A percentile compares a stretch with the other conserved stretches of the same genome.
Evolutionary conservation across 2,797 vertebrate species (phyloP).

Genomic region (Mormyrops attenuatus): DNA sequence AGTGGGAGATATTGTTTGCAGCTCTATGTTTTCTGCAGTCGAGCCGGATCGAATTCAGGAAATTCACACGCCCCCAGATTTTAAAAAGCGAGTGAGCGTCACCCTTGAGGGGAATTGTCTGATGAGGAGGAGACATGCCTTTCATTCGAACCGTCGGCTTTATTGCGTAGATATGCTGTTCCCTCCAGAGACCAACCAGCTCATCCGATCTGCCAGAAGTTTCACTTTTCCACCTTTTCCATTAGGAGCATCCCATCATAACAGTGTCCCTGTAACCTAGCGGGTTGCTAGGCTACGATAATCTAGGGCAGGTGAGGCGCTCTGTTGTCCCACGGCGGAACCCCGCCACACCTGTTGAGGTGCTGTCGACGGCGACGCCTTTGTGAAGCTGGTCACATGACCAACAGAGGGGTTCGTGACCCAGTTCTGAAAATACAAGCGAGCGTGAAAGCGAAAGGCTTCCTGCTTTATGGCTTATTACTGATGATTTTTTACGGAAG

Average conservation of each 20-base stretch:
- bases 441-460: not conserved
- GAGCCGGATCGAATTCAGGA: not conserved
- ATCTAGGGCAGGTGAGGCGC: conserved; percentile 7
- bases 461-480: not conserved
- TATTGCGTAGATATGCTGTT: not conserved
- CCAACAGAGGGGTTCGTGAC: not conserved
- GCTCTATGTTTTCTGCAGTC: not conserved
- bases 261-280: not conserved
- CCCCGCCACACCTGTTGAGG: not conserved
- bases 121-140: not conserved
- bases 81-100: not conserved
- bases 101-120: not conserved
- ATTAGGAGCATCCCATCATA: not conserved
- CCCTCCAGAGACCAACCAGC: not conserved
- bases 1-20: not conserved
- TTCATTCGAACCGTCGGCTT: not conserved
- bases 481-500: not conserved
- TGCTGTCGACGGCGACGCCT: not conserved
- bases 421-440: conserved; percentile 5
- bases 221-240: not conserved
- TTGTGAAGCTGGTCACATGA: conserved; percentile 3
- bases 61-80: not conserved
- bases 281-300: conserved; percentile 9
- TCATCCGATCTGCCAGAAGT: not conserved
- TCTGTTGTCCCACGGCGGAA: not conserved